phyloP scores from a whole-genome alignment of 2,797 vertebrate species.

The Neosilurus mollespiculum region DNA sequence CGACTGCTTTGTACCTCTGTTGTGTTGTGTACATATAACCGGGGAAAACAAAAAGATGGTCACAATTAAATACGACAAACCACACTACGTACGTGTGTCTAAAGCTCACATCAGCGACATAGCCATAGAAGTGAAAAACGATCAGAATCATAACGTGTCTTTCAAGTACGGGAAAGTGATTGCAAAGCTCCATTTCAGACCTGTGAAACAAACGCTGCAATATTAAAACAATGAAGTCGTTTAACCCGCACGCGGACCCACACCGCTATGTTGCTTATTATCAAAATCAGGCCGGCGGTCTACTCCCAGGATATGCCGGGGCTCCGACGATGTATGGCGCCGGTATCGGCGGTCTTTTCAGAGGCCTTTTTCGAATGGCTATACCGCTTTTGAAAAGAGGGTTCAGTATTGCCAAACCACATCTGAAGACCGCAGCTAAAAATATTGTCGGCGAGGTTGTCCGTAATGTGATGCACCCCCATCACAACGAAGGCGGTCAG shows the following conservation, averaged over 20 bases:
- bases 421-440: background rate
- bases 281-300: too few relatives aligned
- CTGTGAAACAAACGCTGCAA: background rate
- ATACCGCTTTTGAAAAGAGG: background rate
- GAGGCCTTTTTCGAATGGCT: background rate
- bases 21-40: background rate
- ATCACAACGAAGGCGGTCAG: too few relatives aligned
- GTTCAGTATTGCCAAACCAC: conserved; percentile 3
- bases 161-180: conserved; percentile 1
- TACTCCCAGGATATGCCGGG: too few relatives aligned
- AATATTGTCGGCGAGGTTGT: too few relatives aligned
- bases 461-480: too few relatives aligned
- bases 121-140: background rate
- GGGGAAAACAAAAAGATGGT: background rate
- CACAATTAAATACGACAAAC: background rate
- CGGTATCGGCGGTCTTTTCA: too few relatives aligned
- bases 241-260: too few relatives aligned
- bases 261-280: too few relatives aligned
- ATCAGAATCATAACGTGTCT: background rate
- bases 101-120: background rate
- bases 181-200: conserved; percentile 6
- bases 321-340: too few relatives aligned
- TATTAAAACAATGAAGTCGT: too few relatives aligned
- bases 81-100: too few relatives aligned
- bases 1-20: background rate